Conservation (phyloP, 2,797 vertebrate genomes). For the Tokudaia muenninki region DNA sequence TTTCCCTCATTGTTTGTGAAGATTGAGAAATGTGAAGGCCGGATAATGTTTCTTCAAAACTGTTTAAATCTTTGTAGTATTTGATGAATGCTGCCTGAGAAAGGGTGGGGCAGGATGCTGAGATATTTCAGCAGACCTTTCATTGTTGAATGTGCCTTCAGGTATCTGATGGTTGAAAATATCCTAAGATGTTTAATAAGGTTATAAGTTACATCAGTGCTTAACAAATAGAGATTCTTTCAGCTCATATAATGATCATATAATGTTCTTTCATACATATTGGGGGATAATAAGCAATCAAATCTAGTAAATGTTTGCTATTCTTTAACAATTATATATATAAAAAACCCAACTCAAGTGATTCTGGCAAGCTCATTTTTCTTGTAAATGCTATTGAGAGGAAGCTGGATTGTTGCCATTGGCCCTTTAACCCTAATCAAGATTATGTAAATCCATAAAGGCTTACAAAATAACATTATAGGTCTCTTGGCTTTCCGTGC, state of each 20-base stretch:
- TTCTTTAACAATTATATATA: slow-evolving; percentile 46
- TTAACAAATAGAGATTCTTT: background rate
- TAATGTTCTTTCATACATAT: background rate
- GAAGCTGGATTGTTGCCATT: slow-evolving; percentile 62
- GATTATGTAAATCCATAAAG: slow-evolving; percentile 39
- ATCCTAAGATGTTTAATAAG: background rate
- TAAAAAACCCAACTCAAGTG: slow-evolving; percentile 50
- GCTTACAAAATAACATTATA: slow-evolving; percentile 48
- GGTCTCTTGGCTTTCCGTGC: background rate
- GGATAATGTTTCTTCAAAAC: slow-evolving; percentile 14
- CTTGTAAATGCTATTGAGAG: slow-evolving; percentile 58
- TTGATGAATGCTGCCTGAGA: background rate
- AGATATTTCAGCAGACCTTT: slow-evolving; percentile 19
- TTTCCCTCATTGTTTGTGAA: background rate
- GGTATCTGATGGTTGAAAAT: background rate
- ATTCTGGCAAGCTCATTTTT: slow-evolving; percentile 60
- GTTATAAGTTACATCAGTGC: slow-evolving; percentile 13
- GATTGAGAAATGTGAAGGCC: slow-evolving; percentile 11
- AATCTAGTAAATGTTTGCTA: slow-evolving; percentile 31
- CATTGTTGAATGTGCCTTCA: slow-evolving; percentile 4
- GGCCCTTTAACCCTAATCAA: slow-evolving; percentile 52
- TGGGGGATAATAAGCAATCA: slow-evolving; percentile 41
- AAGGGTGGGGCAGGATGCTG: background rate
- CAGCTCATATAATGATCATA: background rate
- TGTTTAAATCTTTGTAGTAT: slow-evolving; percentile 2